Base-by-base conservation (phyloP, 2,113 vertebrate species). In the Tinamus guttatus region DNA sequence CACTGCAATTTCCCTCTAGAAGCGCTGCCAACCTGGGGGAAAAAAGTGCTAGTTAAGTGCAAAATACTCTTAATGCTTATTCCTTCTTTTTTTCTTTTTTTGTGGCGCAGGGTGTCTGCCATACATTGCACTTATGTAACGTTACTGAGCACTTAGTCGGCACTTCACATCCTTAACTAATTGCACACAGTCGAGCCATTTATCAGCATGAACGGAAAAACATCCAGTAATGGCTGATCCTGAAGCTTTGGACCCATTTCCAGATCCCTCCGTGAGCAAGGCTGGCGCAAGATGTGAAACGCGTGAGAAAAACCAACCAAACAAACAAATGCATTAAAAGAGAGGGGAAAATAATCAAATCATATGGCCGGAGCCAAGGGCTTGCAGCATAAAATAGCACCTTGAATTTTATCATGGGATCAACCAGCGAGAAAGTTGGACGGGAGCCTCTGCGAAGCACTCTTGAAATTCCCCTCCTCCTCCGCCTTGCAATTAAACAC, bases 401-500 rank as follows among this genome's bases (percentile, higher is more conserved):
- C 30, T 76, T 84, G 21, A 49, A 25, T 78, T 78, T 94, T 64
- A 81, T 83, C 27, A 2, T 75, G 49, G 85, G 81, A 89, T 40
- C 56, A 93, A 15, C n/a, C 73, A 94, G 74, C 21, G 64, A 51
- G 70, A 71, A 32, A 62, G 89, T 88, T 56, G 94, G 89, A 12
- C 74, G 89, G 63, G 81, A 84, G 82, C 87, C 82, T 47, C 88
- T 73, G 90, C 43, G 38, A 83, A 84, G 84, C 20, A 40, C 52
- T 24, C 91, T 94, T 93, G 36, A 85, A 75, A 94, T 96, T 93
- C 89, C 85, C 75, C 81, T 96, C 87, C 87, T 90, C 92, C 94
- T 92, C 20, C 88, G 89, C 89, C 80, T 87, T 77, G 93, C 89
- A 95, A 94, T 96, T 95, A 95, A 96, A 91, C 92, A 52, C 73